These are phyloP conservation scores for Gari tellinella DNA, from an alignment of 2,888 invertebrate genomes.

Conservation along the genomic window DNA sequence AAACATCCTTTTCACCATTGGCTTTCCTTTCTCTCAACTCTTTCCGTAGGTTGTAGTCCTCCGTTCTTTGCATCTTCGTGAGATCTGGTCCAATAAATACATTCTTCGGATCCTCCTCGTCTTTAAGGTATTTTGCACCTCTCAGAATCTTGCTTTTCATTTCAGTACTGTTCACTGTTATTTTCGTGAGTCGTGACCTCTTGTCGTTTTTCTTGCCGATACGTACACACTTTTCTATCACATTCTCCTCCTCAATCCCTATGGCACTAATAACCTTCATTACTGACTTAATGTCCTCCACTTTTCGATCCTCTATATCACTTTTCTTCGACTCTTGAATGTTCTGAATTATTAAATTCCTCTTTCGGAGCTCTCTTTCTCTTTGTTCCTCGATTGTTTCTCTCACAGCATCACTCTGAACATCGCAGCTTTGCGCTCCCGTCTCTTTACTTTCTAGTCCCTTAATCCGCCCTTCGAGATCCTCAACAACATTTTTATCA, in stretches of 20 bases:
- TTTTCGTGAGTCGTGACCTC: neutral
- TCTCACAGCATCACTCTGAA: too few species aligned
- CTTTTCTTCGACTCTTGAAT: neutral
- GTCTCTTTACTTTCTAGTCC: neutral
- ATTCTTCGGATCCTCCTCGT: neutral
- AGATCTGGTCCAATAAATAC: neutral
- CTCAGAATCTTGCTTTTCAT: neutral
- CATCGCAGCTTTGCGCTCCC: neutral
- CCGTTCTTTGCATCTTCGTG: neutral
- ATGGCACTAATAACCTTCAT: neutral
- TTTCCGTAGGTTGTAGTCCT: neutral
- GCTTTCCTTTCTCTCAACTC: slow-evolving; percentile 2
- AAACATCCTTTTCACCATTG: too few species aligned
- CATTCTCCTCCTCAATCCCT: neutral
- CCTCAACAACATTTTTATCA: neutral
- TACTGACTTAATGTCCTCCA: neutral
- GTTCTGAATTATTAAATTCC: neutral
- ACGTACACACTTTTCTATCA: neutral
- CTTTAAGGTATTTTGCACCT: neutral
- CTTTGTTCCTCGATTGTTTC: neutral
- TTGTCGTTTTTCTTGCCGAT: neutral
- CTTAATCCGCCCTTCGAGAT: neutral
- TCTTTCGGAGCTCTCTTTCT: neutral
- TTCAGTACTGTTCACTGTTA: neutral
- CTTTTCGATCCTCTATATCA: neutral